Conservation (phyloP, 1,140 invertebrate species). For the Hestina assimilis region DNA sequence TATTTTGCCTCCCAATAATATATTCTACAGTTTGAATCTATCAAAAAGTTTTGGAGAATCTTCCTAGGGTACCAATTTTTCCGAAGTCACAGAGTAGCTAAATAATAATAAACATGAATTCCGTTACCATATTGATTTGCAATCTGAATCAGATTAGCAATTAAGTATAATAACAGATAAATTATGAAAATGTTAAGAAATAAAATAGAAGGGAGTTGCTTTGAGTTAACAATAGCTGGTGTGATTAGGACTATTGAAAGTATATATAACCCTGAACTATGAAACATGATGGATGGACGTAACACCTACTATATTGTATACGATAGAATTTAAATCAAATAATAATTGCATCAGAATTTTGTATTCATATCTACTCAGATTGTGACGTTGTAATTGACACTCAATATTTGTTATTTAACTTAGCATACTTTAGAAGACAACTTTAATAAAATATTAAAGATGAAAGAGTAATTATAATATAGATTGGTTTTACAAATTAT, state of each 20-base stretch:
- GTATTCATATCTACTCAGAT: slow-evolving; percentile 21
- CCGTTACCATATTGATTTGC: not conserved
- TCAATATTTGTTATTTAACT: no score
- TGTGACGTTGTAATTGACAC: slow-evolving; percentile 10
- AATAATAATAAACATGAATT: not conserved
- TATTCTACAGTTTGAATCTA: slow-evolving; percentile 13
- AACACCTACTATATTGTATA: slow-evolving; percentile 18
- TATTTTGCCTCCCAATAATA: slow-evolving; percentile 19
- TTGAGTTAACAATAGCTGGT: slow-evolving; percentile 26
- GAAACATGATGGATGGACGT: slow-evolving; percentile 29
- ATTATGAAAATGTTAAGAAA: slow-evolving; percentile 19
- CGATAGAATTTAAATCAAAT: slow-evolving; percentile 26
- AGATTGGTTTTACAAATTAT: no score
- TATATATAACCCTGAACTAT: slow-evolving; percentile 25
- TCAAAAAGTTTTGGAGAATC: slow-evolving; percentile 3
- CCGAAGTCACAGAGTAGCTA: not conserved
- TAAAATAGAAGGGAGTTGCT: not conserved
- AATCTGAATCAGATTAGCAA: not conserved
- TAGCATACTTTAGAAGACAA: no score
- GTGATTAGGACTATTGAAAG: slow-evolving; percentile 33
- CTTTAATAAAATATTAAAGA: no score
- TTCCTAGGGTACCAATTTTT: not conserved
- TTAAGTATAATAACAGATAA: slow-evolving; percentile 5
- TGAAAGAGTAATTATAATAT: no score
- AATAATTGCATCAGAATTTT: slow-evolving; percentile 26